phyloP scores from a whole-genome alignment of 2,797 vertebrate species.

The Etheostoma perlongum region DNA sequence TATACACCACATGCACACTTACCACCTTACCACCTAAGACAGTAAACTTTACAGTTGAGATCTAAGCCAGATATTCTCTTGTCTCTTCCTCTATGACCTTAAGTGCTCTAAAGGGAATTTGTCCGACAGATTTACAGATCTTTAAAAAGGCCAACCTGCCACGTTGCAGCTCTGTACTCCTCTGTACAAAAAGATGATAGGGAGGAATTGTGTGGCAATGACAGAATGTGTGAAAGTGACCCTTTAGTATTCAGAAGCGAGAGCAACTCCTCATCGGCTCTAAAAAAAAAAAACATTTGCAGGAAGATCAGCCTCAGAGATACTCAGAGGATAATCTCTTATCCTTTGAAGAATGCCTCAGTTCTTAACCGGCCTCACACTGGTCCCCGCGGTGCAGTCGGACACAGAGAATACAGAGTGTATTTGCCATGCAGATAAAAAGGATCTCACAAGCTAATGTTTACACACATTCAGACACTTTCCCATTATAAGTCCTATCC shows the following conservation, averaged over 20 bases:
- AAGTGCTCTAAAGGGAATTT: slow-evolving; percentile 50
- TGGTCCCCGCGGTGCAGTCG: slow-evolving; percentile 34
- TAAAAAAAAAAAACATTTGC: slow-evolving; percentile 52
- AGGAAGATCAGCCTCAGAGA: slow-evolving; percentile 59
- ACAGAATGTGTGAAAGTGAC: slow-evolving; percentile 64
- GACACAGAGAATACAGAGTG: slow-evolving; percentile 52
- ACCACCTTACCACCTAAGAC: slow-evolving; percentile 24
- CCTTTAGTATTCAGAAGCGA: slow-evolving; percentile 57
- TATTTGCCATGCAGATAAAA: slow-evolving; percentile 68
- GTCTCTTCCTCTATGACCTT: slow-evolving; percentile 53
- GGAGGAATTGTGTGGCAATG: slow-evolving; percentile 34
- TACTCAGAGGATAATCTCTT: slow-evolving; percentile 66
- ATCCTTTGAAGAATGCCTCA: slow-evolving; percentile 64
- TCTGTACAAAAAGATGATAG: slow-evolving; percentile 38
- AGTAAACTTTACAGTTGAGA: slow-evolving; percentile 32
- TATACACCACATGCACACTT: slow-evolving; percentile 19
- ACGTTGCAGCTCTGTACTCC: slow-evolving; percentile 42
- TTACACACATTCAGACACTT: slow-evolving; percentile 67
- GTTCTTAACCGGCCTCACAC: slow-evolving; percentile 58
- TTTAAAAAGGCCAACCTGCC: slow-evolving; percentile 56
- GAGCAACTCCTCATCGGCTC: slow-evolving; percentile 37
- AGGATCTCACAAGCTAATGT: slow-evolving; percentile 62
- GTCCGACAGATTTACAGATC: slow-evolving; percentile 61
- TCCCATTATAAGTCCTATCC: slow-evolving; percentile 57
- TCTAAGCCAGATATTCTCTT: slow-evolving; percentile 41